Evolutionary conservation across 2,888 invertebrate species (phyloP).

Genomic region (Diarsia rubi): DNA sequence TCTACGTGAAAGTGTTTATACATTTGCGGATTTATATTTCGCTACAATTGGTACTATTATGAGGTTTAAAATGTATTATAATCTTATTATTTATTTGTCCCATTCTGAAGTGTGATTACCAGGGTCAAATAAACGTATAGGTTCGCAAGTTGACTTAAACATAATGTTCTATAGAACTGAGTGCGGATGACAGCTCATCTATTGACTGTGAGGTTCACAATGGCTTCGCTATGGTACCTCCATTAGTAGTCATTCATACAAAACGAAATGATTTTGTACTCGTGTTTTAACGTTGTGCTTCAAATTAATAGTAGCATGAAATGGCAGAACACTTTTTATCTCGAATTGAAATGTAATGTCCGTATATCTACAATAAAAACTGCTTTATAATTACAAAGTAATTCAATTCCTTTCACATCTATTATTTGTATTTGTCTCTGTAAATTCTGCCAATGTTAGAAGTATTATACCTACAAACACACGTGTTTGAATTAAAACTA

Average conservation of each 20-base stretch:
- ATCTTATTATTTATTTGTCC: background rate
- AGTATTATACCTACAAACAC: background rate
- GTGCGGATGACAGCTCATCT: conserved; percentile 58
- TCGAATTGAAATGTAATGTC: background rate
- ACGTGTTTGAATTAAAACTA: background rate
- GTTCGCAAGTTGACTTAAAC: conserved; percentile 21
- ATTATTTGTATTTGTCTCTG: background rate
- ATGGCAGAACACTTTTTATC: conserved; percentile 2
- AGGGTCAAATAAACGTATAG: conserved; percentile 18
- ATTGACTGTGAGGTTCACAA: conserved; percentile 55
- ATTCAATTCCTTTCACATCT: background rate
- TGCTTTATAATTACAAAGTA: background rate
- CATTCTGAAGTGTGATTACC: conserved; percentile 3
- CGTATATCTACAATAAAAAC: background rate
- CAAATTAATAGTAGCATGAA: background rate
- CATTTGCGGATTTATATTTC: no score
- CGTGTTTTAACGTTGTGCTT: conserved; percentile 27
- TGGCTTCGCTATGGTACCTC: conserved; percentile 37
- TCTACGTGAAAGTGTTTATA: no score
- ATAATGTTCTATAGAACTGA: conserved; percentile 45
- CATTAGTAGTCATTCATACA: conserved; percentile 46
- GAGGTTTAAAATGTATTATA: background rate
- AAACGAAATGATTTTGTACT: conserved; percentile 41
- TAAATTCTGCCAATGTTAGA: background rate
- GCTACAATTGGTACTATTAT: no score